Percentiles rank a stretch among this genome's conserved stretches.
Evolutionary conservation across 1,140 invertebrate species (phyloP).

Genomic region (Phocides pigmalion): DNA sequence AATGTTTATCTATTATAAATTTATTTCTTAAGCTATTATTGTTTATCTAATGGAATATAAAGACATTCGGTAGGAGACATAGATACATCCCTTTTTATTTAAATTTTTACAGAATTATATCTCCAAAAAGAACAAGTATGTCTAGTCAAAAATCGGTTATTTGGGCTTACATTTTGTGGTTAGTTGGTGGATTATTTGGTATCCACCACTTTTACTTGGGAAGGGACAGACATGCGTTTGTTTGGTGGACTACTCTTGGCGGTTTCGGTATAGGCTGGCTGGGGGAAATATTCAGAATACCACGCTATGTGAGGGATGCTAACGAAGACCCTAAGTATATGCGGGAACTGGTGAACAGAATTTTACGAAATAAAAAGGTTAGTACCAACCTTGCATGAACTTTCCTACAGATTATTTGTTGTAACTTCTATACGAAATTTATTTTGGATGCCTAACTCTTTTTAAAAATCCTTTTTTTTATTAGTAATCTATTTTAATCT

Average conservation of each 20-base stretch:
- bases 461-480: too few relatives aligned
- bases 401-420: neutral
- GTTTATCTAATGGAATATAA: too few relatives aligned
- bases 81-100: neutral
- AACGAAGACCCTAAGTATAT: conserved; percentile 91
- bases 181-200: conserved; percentile 93
- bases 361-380: conserved; percentile 87
- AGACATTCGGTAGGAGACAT: too few relatives aligned
- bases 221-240: conserved; percentile 94
- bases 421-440: too few relatives aligned
- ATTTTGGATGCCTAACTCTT: too few relatives aligned
- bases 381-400: neutral
- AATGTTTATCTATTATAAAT: too few relatives aligned
- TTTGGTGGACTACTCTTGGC: conserved; percentile 94
- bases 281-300: conserved; percentile 93
- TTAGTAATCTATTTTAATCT: too few relatives aligned
- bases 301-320: conserved; percentile 93
- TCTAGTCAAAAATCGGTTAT: conserved; percentile 86
- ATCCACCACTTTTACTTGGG: conserved; percentile 96
- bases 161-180: conserved; percentile 92
- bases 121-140: conserved; percentile 44
- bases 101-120: conserved; percentile 44
- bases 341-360: conserved; percentile 86
- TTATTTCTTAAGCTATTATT: neutral
- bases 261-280: conserved; percentile 95